A percentile compares a stretch with the other conserved stretches of the same genome.
phyloP scores from a whole-genome alignment of 1,140 invertebrate genomes.

The Magallana gigas region DNA sequence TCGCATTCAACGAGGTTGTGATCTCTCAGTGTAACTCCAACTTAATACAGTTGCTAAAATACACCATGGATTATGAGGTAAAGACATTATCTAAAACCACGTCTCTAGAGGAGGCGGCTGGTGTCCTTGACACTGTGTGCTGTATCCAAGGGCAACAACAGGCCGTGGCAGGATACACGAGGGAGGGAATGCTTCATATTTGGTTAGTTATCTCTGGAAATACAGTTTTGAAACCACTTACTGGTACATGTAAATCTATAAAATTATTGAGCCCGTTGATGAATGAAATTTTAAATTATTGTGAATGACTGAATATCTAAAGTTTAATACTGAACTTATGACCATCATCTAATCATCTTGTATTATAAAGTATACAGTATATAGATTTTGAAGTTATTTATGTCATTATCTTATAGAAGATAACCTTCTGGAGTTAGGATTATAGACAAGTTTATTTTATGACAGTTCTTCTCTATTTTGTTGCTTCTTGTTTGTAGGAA shows the following conservation, averaged over 20 bases:
- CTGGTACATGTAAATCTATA: too few relatives aligned
- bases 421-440: too few relatives aligned
- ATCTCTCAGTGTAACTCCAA: background rate
- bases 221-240: too few relatives aligned
- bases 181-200: conserved; percentile 22
- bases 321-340: too few relatives aligned
- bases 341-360: too few relatives aligned
- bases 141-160: background rate
- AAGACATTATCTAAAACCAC: background rate
- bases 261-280: too few relatives aligned
- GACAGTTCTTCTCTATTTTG: background rate
- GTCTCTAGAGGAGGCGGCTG: conserved; percentile 8
- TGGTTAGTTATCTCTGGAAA: background rate
- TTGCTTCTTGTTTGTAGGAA: conserved; percentile 16
- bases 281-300: too few relatives aligned
- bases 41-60: background rate
- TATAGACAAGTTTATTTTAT: too few relatives aligned
- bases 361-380: too few relatives aligned
- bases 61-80: background rate
- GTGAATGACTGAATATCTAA: too few relatives aligned
- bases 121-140: background rate
- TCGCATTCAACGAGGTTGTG: background rate
- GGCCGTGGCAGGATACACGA: background rate
- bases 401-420: too few relatives aligned
- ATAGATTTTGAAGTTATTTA: too few relatives aligned